Evolutionary conservation across 2,797 vertebrate genomes (phyloP), one percentile per base, ranked within the genome.

Genomic region (Rhynchonycteris naso): DNA sequence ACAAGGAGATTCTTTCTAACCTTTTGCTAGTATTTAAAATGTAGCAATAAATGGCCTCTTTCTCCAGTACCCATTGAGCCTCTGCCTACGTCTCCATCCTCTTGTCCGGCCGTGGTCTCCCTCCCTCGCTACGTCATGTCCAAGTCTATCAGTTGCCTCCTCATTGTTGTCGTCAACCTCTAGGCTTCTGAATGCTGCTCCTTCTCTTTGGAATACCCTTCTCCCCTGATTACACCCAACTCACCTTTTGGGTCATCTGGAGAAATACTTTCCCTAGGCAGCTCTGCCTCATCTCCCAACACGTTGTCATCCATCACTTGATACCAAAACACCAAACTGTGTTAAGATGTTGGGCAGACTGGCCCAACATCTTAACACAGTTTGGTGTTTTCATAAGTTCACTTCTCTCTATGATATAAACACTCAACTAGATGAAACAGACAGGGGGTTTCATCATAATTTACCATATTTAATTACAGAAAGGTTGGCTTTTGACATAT

Each of bases 381-480:
- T 69, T 78, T 85, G 50, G 56, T 71, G 59, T 90, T 90, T 69
- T 83, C 83, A 90, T 94, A 88, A 83, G 79, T 94, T 79, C 16
- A 75, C 69, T 96, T 93, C 61, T 92, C 4, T 79, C 19, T 38
- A 7, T 81, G 74, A 79, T 71, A 66, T 28, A 75, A 93, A 88
- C 52, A 94, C 88, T 95, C 82, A 63, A 61, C 16, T 92, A 61
- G 75, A 92, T 88, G 76, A 66, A 94, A 82, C 50, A 66, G 4
- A 81, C 81, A 94, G 71, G 59, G 35, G 68, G 88, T 50, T 93
- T 88, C 21, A 94, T 88, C 82, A 95, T 65, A 89, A 94, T 80
- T 88, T 94, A 54, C 69, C 66, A 59, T 30, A 81, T 86, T 93
- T 97, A 93, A 95, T 92, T 96, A 92, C 13, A 69, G 74, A 88